Base-by-base conservation (phyloP, 2,888 invertebrate species). In the Chloroclysta siterata region DNA sequence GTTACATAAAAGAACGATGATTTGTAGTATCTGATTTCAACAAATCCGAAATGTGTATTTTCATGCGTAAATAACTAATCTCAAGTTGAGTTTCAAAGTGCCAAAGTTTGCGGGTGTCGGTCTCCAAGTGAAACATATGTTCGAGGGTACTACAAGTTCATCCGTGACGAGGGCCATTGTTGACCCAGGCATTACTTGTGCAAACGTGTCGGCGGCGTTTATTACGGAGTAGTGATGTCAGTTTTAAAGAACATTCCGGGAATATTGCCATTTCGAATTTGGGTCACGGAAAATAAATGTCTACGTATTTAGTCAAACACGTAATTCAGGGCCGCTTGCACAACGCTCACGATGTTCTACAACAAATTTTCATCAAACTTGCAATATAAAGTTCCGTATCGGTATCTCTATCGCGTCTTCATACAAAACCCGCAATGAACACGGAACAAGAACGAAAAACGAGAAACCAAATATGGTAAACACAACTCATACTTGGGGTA, bases 171-270 rank as follows among this genome's bases (percentile, higher is more conserved):
- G 53, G 55, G 55, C 48, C 72, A 70, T 72, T 88, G 87, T 89
- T 89, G 87, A 87, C 88, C 83, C 75, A 77, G 76, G 87, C 88
- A 89, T 89, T 89, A 89, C 87, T 88, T 87, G 88, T 81, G 82
- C 84, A 89, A 89, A 89, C 87, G 81, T 83, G 84, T 83, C 81
- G 78, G 63, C 71, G 66, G 69, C 65, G 80, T 83, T 84, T 82
- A 82, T 83, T 73, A 72, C 75, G 72, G 66, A 72, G 75, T 73
- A 72, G 75, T 73, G 71, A 71, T 72, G 73, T 70, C 70, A 67
- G 64, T 70, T 69, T 50, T 69, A 66, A 72, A 72, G 60, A 60
- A 63, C 48, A 50, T 56, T 61, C 60, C 46, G 52, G 56, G 54
- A 57, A 54, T 52, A 48, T 69, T 52, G 52, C 53, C 50, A 66